Percentiles rank a stretch among this genome's conserved stretches.
Conservation (phyloP, 2,888 invertebrate genomes). For the Perizoma affinitatum region DNA sequence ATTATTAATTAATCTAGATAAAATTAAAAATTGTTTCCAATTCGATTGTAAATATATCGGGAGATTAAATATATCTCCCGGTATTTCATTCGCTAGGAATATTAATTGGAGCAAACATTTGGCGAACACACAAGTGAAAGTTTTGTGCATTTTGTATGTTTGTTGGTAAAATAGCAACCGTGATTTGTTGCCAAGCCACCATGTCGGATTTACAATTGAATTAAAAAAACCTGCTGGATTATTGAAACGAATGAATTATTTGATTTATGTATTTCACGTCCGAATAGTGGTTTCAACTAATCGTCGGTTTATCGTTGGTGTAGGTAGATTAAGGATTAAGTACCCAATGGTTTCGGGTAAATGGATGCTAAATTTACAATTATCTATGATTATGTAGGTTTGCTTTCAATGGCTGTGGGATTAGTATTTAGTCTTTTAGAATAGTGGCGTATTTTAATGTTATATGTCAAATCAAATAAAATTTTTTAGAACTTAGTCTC, state of each 20-base stretch:
- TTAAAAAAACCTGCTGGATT: conserved; percentile 8
- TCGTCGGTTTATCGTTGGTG: not conserved
- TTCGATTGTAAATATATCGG: conserved; percentile 3
- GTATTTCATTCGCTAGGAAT: not conserved
- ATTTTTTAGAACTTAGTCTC: too few relatives aligned
- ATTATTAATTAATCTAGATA: not conserved
- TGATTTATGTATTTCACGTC: conserved; percentile 6
- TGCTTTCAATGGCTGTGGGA: too few relatives aligned
- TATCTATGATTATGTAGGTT: too few relatives aligned
- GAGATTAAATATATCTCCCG: not conserved
- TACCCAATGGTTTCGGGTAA: too few relatives aligned
- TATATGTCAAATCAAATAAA: too few relatives aligned
- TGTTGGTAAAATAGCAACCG: conserved; percentile 2
- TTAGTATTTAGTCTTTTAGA: too few relatives aligned
- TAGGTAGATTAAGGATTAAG: not conserved
- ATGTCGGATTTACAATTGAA: conserved; percentile 5
- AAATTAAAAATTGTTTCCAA: not conserved
- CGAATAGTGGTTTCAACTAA: not conserved
- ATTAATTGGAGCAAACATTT: conserved; percentile 17
- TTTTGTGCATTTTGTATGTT: conserved; percentile 3
- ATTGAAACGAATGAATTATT: conserved; percentile 3
- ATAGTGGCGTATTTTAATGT: too few relatives aligned
- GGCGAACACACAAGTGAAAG: conserved; percentile 1
- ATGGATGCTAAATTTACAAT: too few relatives aligned
- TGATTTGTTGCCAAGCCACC: conserved; percentile 4